phyloP scores from a whole-genome alignment of 2,888 invertebrate genomes.

The Rhorus exstirpatorius region DNA sequence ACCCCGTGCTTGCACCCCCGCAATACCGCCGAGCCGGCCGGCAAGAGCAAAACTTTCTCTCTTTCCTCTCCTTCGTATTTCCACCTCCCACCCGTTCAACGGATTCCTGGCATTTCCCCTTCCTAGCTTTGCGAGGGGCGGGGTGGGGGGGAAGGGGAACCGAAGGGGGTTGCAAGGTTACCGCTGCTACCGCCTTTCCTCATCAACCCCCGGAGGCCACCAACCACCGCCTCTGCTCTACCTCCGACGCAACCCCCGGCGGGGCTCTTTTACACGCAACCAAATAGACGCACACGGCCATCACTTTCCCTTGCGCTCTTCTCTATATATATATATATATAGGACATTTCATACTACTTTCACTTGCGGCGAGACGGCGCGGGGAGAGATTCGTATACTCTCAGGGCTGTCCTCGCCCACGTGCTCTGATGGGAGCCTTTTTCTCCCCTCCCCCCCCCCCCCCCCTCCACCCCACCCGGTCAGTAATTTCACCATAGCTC shows the following conservation, averaged over 20 bases:
- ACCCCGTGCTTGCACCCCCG: constrained; percentile 81
- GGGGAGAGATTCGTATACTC: constrained; percentile 43
- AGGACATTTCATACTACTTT: constrained; percentile 58
- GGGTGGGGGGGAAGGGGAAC: no score
- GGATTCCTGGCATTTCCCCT: constrained; percentile 79
- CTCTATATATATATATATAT: constrained; percentile 42
- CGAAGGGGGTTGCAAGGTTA: constrained; percentile 85
- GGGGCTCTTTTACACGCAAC: constrained; percentile 75
- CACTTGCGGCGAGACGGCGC: constrained; percentile 35
- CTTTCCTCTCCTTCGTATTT: constrained; percentile 67
- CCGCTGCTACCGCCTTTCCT: constrained; percentile 80
- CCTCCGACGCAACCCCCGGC: constrained; percentile 66
- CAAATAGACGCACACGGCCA: constrained; percentile 74
- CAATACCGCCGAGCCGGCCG: constrained; percentile 72
- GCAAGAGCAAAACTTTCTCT: constrained; percentile 74
- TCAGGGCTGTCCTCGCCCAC: constrained; percentile 66
- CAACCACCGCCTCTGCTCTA: constrained; percentile 70
- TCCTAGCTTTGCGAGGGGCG: constrained; percentile 77
- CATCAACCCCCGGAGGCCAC: constrained; percentile 67
- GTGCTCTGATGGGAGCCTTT: constrained; percentile 61
- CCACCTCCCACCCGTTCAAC: constrained; percentile 68
- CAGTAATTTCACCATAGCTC: background rate
- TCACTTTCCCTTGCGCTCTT: constrained; percentile 80
- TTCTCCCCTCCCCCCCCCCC: constrained; percentile 4
- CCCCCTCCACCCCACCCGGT: background rate